Conservation (phyloP, 2,888 invertebrate species). For the Heliconius aoede region DNA sequence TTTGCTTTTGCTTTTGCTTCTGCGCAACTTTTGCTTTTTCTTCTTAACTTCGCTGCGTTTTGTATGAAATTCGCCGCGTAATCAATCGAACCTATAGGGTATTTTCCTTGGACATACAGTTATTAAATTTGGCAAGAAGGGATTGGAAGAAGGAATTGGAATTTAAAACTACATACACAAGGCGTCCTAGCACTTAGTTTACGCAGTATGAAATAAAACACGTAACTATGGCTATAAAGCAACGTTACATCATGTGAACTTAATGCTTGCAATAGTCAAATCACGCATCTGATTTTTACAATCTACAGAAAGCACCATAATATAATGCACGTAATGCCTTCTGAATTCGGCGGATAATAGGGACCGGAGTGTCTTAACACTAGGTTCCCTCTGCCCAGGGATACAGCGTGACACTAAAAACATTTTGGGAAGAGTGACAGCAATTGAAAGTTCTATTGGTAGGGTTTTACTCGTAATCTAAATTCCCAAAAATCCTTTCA, state of each 20-base stretch:
- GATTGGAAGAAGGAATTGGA: no score
- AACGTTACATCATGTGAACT: not conserved
- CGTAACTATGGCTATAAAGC: not conserved
- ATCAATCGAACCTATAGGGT: no score
- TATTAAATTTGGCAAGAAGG: no score
- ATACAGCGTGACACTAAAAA: not conserved
- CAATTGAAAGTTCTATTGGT: conserved; percentile 40
- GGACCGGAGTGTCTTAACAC: no score
- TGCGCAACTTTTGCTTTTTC: no score
- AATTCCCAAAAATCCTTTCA: conserved; percentile 49
- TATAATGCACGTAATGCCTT: not conserved
- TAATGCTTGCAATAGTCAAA: not conserved
- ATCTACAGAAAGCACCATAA: not conserved
- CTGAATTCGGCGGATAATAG: no score
- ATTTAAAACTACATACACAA: not conserved
- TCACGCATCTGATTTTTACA: not conserved
- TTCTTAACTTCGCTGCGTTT: no score
- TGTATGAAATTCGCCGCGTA: no score
- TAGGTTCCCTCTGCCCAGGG: no score
- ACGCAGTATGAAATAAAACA: not conserved
- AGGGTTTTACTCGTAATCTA: conserved; percentile 46
- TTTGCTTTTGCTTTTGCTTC: no score
- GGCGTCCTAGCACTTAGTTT: not conserved
- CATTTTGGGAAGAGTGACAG: not conserved
- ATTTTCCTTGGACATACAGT: no score